Evolutionary conservation across 2,888 invertebrate species (phyloP).

Genomic region (Ptilodon capucinus): DNA sequence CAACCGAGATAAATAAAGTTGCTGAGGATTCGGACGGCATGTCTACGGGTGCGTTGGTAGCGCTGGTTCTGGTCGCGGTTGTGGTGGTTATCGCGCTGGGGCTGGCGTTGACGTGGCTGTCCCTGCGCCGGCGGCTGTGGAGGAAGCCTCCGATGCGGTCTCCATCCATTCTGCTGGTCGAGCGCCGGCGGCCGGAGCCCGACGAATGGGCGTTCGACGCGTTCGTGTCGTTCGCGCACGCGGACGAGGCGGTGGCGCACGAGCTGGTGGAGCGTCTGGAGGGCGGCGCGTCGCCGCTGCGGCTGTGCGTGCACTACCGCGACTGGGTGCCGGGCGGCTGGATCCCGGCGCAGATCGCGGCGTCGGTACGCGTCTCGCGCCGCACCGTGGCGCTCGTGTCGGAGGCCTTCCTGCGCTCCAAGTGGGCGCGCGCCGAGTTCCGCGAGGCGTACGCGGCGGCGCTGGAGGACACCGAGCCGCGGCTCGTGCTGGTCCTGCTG

Average conservation of each 20-base stretch:
- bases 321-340: conserved; percentile 89
- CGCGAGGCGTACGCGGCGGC: conserved; percentile 85
- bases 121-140: no score
- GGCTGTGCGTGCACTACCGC: conserved; percentile 1
- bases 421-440: conserved; percentile 53
- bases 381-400: conserved; percentile 5
- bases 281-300: conserved; percentile 11
- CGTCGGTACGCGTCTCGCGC: conserved; percentile 19
- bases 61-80: no score
- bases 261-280: not conserved
- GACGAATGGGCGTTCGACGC: conserved; percentile 84
- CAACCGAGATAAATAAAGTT: no score
- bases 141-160: no score
- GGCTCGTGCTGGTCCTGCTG: conserved; percentile 82
- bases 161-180: no score
- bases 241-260: conserved; percentile 86
- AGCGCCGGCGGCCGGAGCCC: not conserved
- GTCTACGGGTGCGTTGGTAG: not conserved
- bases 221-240: conserved; percentile 90
- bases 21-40: not conserved
- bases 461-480: conserved; percentile 22
- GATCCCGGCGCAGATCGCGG: conserved; percentile 85
- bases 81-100: no score
- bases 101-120: no score
- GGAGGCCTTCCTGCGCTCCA: conserved; percentile 18